Base-by-base conservation (phyloP, 2,113 vertebrate genomes). In the Nestor notabilis region DNA sequence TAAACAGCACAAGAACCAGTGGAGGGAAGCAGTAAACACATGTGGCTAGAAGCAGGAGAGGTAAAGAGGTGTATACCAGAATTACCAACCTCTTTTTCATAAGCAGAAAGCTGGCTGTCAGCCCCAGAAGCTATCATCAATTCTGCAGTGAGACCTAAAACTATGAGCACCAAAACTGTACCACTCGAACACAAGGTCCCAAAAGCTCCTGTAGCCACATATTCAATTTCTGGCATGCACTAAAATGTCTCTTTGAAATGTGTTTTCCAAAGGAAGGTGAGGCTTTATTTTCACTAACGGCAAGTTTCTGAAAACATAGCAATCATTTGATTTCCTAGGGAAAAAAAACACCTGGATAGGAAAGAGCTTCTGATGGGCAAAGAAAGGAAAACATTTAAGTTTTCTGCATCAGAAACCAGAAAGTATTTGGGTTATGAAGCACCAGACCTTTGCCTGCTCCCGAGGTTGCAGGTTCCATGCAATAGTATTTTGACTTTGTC, bases 1-100 rank as follows among this genome's bases (percentile, higher is more conserved):
- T 56, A 75, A 81, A 44, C 37, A 56, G 21, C 0, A 0, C 2
- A 78, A 55, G 28, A 37, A 3, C 31, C 46, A 68, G 46, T 0
- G 2, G 27, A 86, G 25, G n/a, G 39, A 87, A 93, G 82, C 31
- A 74, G 33, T 87, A 86, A 94, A 70, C 9, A 85, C 11, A 20
- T 6, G 24, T 25, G 10, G 49, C 58, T 60, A 31, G 29, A 92
- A 94, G 20, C 19, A 49, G 31, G 37, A 81, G 21, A 58, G 10
- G 11, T 3, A 28, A 83, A 87, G 63, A 91, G 6, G 28, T 55
- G 14, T 43, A 68, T 50, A 91, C 2, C 8, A 70, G 35, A 70
- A 81, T 86, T 47, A 60, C 10, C n/a, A 50, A 25, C 14, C 39
- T 33, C 41, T 46, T 79, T 84, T 61, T 56, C 18, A 53, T 44